Evolutionary conservation across 1,140 invertebrate species (phyloP).

Genomic region (Panagrolaimus sp.): DNA sequence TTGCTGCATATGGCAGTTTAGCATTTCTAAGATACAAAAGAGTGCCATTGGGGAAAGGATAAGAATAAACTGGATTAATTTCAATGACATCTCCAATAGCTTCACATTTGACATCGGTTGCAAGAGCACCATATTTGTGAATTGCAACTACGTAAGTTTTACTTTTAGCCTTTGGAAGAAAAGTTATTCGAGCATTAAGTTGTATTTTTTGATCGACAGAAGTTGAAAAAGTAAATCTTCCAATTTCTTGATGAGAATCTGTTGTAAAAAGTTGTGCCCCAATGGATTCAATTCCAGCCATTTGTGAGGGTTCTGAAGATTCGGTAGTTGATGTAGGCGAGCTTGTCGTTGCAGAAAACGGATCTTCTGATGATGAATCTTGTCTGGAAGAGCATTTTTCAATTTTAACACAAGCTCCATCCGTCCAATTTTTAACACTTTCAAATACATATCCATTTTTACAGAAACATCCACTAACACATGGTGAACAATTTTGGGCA

Average conservation of each 20-base stretch:
- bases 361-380: no score
- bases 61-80: conserved; percentile 4
- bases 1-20: neutral
- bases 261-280: neutral
- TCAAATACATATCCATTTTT: conserved; percentile 14
- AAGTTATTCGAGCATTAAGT: neutral
- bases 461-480: conserved; percentile 11
- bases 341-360: no score
- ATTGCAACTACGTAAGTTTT: neutral
- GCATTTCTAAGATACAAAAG: neutral
- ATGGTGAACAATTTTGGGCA: conserved; percentile 3
- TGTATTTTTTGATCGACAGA: neutral
- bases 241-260: neutral
- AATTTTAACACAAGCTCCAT: neutral
- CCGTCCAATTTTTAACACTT: neutral
- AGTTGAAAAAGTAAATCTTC: neutral
- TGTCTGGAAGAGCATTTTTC: neutral
- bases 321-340: neutral
- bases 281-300: neutral
- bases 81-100: neutral
- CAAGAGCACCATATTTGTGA: neutral
- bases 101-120: neutral
- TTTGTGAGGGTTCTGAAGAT: neutral
- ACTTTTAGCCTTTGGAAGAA: neutral
- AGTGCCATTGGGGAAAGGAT: conserved; percentile 10